A percentile compares a stretch with the other conserved stretches of the same genome.
Evolutionary conservation across 2,113 vertebrate genomes (phyloP).

Genomic region (Mobula hypostoma): DNA sequence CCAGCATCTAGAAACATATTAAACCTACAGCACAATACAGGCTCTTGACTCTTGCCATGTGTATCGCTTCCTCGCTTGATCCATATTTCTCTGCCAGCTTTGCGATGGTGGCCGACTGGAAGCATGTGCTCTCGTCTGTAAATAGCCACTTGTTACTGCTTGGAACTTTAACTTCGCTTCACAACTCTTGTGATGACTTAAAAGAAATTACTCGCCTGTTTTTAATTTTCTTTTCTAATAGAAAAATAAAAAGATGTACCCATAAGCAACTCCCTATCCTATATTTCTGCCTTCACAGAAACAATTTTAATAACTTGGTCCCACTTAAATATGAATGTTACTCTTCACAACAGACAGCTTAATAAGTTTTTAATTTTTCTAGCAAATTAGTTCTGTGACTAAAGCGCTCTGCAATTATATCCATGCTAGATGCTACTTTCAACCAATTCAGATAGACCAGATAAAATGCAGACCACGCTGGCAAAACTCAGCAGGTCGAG

Average conservation of each 20-base stretch:
- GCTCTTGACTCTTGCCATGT: neutral
- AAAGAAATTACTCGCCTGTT: neutral
- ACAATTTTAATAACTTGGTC: slow-evolving; percentile 37
- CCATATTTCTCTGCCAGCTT: neutral
- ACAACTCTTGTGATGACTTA: neutral
- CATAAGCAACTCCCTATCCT: neutral
- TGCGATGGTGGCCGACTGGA: neutral
- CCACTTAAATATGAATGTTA: slow-evolving; percentile 39
- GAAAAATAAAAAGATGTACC: neutral
- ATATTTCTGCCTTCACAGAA: slow-evolving; percentile 1
- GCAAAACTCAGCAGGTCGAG: no score
- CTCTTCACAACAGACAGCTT: slow-evolving; percentile 35
- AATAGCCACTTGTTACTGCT: neutral
- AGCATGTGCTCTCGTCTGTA: neutral
- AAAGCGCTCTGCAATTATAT: slow-evolving; percentile 41
- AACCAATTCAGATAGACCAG: slow-evolving; percentile 20
- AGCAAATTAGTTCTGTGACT: slow-evolving; percentile 40
- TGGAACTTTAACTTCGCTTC: neutral
- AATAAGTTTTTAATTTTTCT: slow-evolving; percentile 42
- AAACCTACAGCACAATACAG: no score
- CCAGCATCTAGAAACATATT: no score
- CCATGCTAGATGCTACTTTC: slow-evolving; percentile 38
- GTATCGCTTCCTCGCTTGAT: neutral
- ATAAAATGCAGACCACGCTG: no score
- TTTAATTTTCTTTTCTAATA: neutral